These are phyloP conservation scores for Porphyrio hochstetteri DNA, from an alignment of 2,113 vertebrate genomes.

Conservation along the genomic window DNA sequence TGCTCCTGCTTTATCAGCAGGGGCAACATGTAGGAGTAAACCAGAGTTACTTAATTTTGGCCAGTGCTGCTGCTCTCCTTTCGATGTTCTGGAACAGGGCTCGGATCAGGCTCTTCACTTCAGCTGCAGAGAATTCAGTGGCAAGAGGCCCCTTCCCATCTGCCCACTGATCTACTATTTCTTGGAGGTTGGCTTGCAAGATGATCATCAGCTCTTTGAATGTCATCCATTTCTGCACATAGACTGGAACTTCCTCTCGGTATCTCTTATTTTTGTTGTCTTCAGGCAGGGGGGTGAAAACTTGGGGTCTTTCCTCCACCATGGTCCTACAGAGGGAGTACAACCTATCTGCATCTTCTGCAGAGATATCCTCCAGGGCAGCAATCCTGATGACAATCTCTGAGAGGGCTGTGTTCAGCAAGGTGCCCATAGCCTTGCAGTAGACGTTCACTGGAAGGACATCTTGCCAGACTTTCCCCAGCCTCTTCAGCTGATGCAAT, in stretches of 20 bases:
- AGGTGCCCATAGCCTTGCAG: conserved; percentile 93
- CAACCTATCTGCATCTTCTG: conserved; percentile 89
- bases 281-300: conserved; percentile 89
- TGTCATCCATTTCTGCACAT: conserved; percentile 88
- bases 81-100: conserved; percentile 98
- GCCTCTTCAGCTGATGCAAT: conserved; percentile 89
- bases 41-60: conserved; percentile 85
- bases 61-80: conserved; percentile 88
- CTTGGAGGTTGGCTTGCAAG: conserved; percentile 90
- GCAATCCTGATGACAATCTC: conserved; percentile 87
- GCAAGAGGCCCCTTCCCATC: conserved; percentile 95
- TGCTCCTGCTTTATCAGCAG: background rate
- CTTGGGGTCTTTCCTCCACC: conserved; percentile 89
- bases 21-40: background rate
- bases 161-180: conserved; percentile 96
- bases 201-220: conserved; percentile 92
- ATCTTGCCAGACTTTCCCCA: conserved; percentile 95
- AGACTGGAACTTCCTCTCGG: conserved; percentile 90
- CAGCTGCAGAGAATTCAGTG: conserved; percentile 85
- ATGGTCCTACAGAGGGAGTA: conserved; percentile 87
- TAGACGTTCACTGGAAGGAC: conserved; percentile 91
- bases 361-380: conserved; percentile 94
- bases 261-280: conserved; percentile 87
- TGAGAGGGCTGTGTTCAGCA: conserved; percentile 87
- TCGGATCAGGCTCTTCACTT: conserved; percentile 93